phyloP scores from a whole-genome alignment of 2,797 vertebrate genomes.

The Cichlasoma orientale region DNA sequence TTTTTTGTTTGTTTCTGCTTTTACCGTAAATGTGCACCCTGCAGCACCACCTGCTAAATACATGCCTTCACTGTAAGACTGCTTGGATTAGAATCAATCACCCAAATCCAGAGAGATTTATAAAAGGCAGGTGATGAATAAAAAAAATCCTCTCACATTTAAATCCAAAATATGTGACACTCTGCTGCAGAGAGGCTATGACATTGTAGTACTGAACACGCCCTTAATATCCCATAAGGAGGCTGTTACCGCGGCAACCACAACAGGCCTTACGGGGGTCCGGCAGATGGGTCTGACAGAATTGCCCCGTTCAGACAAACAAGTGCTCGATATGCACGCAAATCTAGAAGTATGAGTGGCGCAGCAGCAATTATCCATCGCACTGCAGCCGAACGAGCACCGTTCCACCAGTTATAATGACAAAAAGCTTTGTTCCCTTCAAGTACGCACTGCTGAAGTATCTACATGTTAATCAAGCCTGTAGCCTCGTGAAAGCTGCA shows the following conservation, averaged over 20 bases:
- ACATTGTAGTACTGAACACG: constrained; percentile 27
- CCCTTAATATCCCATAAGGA: constrained; percentile 44
- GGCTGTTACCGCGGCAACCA: constrained; percentile 68
- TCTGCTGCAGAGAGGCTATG: neutral
- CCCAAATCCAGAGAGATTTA: neutral
- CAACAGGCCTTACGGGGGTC: constrained; percentile 43
- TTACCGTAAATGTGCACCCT: neutral
- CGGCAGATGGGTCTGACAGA: constrained; percentile 51
- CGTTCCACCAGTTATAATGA: neutral
- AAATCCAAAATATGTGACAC: neutral
- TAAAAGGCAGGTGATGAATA: neutral
- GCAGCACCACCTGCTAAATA: neutral
- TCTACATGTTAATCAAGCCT: constrained; percentile 12
- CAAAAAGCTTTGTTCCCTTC: constrained; percentile 11
- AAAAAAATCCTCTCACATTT: neutral
- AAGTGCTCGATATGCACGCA: neutral
- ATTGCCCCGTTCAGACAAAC: constrained; percentile 27
- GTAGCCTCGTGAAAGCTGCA: neutral
- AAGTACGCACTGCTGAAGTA: neutral
- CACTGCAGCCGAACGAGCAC: neutral
- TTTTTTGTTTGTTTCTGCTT: neutral
- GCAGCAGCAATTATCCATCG: neutral
- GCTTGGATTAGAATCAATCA: neutral
- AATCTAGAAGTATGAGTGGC: neutral
- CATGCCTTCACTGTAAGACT: neutral